These are phyloP conservation scores for Chaitophorus viminalis DNA, from an alignment of 2,888 invertebrate genomes.

Conservation along the genomic window DNA sequence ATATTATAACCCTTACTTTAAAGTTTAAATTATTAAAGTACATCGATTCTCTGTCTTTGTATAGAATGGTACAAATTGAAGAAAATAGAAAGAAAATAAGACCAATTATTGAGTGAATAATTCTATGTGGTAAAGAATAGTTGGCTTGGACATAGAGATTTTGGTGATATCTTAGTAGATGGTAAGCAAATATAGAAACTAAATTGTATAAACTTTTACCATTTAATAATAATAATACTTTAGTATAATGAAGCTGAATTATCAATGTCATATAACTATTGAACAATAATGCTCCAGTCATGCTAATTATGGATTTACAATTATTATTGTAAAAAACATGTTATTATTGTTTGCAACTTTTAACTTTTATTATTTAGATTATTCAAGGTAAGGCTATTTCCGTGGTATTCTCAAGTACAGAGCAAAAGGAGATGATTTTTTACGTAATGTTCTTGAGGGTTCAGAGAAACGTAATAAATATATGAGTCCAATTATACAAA, in stretches of 20 bases:
- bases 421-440: constrained; percentile 12
- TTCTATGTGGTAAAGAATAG: constrained; percentile 15
- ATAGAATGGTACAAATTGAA: constrained; percentile 7
- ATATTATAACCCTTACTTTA: background rate
- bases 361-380: background rate
- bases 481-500: constrained; percentile 65
- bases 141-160: constrained; percentile 10
- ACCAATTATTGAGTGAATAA: constrained; percentile 11
- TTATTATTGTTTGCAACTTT: background rate
- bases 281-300: too few species aligned
- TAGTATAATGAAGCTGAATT: too few species aligned
- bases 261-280: too few species aligned
- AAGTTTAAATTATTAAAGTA: too few species aligned
- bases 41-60: too few species aligned
- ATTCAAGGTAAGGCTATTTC: background rate
- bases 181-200: background rate
- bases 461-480: constrained; percentile 63
- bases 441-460: constrained; percentile 16
- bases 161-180: constrained; percentile 5
- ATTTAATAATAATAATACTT: constrained; percentile 1
- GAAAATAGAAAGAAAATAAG: constrained; percentile 15
- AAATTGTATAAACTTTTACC: background rate
- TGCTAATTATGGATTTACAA: too few species aligned
- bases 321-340: too few species aligned
- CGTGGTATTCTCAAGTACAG: background rate